Evolutionary conservation across 2,888 invertebrate genomes (phyloP).

Genomic region (Automeris io): DNA sequence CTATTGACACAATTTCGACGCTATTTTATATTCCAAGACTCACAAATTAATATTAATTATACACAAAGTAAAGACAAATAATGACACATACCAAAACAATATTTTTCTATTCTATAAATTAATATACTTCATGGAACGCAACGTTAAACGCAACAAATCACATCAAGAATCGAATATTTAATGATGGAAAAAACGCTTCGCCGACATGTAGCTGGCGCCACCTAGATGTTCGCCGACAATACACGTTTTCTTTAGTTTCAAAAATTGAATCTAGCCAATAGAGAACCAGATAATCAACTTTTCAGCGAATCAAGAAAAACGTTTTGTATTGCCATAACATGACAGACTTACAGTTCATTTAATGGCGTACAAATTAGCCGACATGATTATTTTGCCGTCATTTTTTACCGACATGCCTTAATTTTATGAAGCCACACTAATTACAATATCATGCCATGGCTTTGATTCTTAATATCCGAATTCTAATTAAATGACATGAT

Average conservation of each 20-base stretch:
- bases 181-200: constrained; percentile 59
- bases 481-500: too few relatives aligned
- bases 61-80: constrained; percentile 16
- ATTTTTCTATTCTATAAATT: constrained; percentile 48
- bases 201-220: constrained; percentile 50
- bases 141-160: constrained; percentile 63
- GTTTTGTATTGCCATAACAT: constrained; percentile 19
- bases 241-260: constrained; percentile 34
- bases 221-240: constrained; percentile 50
- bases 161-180: constrained; percentile 54
- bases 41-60: background rate
- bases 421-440: constrained; percentile 10
- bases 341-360: constrained; percentile 43
- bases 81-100: constrained; percentile 66
- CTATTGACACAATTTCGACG: too few relatives aligned
- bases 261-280: constrained; percentile 22
- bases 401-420: constrained; percentile 28
- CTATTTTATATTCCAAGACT: too few relatives aligned
- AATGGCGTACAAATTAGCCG: constrained; percentile 40
- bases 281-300: rapidly evolving
- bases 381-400: constrained; percentile 25
- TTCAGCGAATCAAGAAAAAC: constrained; percentile 26
- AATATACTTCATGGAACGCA: constrained; percentile 43
- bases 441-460: constrained; percentile 5
- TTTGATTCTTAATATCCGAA: background rate